A percentile compares a stretch with the other conserved stretches of the same genome.
Conservation (phyloP, 1,140 invertebrate species). For the Drosophila albomicans region DNA sequence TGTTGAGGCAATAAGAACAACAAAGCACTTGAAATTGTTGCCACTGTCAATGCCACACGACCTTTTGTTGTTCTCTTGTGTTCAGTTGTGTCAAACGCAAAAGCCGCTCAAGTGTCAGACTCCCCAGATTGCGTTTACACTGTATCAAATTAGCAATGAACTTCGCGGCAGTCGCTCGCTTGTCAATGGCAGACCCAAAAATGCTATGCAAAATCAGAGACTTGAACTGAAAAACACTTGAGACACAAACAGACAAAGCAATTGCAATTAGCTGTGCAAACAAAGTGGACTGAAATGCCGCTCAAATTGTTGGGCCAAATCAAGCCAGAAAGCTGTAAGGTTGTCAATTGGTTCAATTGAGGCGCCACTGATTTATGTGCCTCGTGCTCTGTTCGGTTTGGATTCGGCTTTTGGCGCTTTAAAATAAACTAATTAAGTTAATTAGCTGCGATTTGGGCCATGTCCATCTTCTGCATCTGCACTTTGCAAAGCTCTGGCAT, state of each 20-base stretch:
- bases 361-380: conserved; percentile 32
- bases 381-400: not conserved
- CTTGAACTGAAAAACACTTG: conserved; percentile 40
- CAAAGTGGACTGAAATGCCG: conserved; percentile 17
- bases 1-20: conserved; percentile 18
- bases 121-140: conserved; percentile 20
- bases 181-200: conserved; percentile 46
- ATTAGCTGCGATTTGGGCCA: conserved; percentile 51
- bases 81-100: conserved; percentile 43
- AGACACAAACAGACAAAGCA: conserved; percentile 34
- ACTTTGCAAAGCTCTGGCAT: conserved; percentile 27
- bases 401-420: conserved; percentile 36
- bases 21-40: conserved; percentile 48
- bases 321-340: conserved; percentile 5
- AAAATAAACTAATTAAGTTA: conserved; percentile 62
- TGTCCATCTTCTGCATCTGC: conserved; percentile 22
- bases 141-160: conserved; percentile 45
- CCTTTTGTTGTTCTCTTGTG: conserved; percentile 31
- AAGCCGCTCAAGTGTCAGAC: conserved; percentile 48
- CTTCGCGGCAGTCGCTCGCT: conserved; percentile 17
- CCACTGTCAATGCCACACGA: conserved; percentile 51
- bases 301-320: conserved; percentile 9
- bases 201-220: conserved; percentile 35
- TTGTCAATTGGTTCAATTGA: conserved; percentile 37
- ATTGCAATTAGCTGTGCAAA: conserved; percentile 52